Conservation (phyloP, 2,113 vertebrate species). For the Fulmarus glacialis region DNA sequence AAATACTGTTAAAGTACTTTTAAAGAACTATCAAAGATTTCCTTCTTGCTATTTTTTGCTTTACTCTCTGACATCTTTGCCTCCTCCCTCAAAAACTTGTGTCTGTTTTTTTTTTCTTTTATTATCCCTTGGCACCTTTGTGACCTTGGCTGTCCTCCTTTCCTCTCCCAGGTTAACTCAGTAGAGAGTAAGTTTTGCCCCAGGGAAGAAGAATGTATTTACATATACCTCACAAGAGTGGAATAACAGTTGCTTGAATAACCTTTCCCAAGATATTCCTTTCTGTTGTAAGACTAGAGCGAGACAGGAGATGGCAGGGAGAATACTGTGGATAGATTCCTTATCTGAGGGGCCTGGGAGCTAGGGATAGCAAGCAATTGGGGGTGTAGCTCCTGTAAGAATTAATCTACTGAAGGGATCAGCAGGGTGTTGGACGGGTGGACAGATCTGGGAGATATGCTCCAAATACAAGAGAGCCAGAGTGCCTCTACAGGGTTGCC, state of each 20-base stretch:
- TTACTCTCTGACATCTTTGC: neutral
- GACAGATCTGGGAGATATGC: neutral
- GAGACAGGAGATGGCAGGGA: neutral
- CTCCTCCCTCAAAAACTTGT: neutral
- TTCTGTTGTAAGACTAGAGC: neutral
- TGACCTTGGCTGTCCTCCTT: neutral
- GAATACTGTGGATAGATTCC: neutral
- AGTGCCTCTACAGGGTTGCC: neutral
- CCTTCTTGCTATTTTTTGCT: neutral
- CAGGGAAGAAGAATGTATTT: neutral
- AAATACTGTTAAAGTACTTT: neutral
- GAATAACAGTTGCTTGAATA: neutral
- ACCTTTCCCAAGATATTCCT: neutral
- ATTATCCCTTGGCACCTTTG: neutral
- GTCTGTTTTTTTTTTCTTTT: neutral
- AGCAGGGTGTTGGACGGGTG: fast-evolving
- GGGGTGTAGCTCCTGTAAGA: neutral
- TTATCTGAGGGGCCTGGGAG: neutral
- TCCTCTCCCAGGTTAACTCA: neutral
- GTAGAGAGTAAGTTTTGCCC: neutral
- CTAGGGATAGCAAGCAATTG: fast-evolving
- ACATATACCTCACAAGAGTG: neutral
- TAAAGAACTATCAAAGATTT: neutral
- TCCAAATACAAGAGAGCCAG: neutral
- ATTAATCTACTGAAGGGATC: neutral